Evolutionary conservation across 2,113 vertebrate genomes (phyloP).

Genomic region (Psophia crepitans): DNA sequence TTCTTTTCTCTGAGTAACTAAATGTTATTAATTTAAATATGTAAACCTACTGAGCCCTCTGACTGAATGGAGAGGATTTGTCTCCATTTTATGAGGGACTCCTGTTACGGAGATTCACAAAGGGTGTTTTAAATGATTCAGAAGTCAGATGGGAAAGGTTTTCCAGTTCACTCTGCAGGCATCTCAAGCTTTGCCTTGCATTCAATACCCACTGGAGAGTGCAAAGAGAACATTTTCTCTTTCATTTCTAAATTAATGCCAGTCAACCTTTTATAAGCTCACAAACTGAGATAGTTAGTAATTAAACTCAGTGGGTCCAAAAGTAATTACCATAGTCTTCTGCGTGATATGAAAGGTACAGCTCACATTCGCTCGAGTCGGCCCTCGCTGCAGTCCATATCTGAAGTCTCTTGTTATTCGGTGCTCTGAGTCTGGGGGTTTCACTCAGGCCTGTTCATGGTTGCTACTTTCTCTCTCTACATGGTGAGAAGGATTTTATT

Average conservation of each 20-base stretch:
- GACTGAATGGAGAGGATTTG: neutral
- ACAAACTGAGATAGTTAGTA: neutral
- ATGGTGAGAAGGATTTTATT: neutral
- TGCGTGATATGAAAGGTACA: neutral
- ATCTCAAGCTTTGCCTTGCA: neutral
- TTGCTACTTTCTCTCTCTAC: neutral
- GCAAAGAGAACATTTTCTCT: neutral
- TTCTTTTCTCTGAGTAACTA: neutral
- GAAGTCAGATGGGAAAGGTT: neutral
- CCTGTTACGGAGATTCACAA: neutral
- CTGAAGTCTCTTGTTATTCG: neutral
- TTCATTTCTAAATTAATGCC: neutral
- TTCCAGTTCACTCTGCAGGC: neutral
- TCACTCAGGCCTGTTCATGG: neutral
- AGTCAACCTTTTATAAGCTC: neutral
- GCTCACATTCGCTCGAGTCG: neutral
- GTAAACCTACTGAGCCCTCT: neutral
- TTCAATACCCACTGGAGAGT: neutral
- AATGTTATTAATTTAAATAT: neutral
- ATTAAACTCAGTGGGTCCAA: neutral
- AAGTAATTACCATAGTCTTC: neutral
- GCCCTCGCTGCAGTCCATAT: neutral
- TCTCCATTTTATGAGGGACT: neutral
- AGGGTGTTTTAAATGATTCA: neutral
- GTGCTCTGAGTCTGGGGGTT: neutral